Evolutionary conservation across 2,797 vertebrate species (phyloP), one percentile per base, ranked within the genome.

Genomic region (Acipenser ruthenus): DNA sequence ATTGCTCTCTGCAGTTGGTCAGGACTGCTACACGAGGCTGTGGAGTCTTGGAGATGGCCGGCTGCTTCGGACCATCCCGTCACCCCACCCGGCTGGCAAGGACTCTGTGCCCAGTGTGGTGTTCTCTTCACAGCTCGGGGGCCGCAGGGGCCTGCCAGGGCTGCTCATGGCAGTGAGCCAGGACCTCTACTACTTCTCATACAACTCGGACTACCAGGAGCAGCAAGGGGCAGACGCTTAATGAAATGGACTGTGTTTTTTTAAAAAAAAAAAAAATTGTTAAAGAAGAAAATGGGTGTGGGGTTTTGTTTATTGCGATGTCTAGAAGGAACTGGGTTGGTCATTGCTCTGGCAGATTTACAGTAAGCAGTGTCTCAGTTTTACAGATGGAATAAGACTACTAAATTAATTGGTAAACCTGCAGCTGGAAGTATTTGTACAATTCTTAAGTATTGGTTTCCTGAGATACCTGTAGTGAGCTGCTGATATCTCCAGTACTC

Each of bases 1-100:
- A 15, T 18, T 62, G 58, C 7, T 8, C 49, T 69, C 66, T 72
- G 5, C 80, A 99, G 97, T 95, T 81, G 97, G 97, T 69, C 96
- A 99, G 78, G 97, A 99, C 79, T 98, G 95, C 82, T 96, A 97
- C 15, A 99, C 96, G 0, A 84, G 97, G 71, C 82, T 98, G 65
- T 99, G 97, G 97, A 96, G 93, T 75, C 86, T 99, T 0, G 83
- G 78, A 1, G 95, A 98, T 6, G 88, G 89, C 23, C 87, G 80
- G 10, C 89, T 98, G 23, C 86, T 99, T 63, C 88, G 96, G 79
- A 96, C 93, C 52, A 96, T 99, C 66, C 97, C 97, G 0, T 99
- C 97, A 10, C 96, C 97, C 0, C 87, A 95, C 71, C 90, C 94
- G 0, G 77, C 88, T 1, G 90, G 92, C 47, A 97, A 92, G 62